Conservation (phyloP, 1,140 invertebrate genomes). For the Holcopasites calliopsidis region DNA sequence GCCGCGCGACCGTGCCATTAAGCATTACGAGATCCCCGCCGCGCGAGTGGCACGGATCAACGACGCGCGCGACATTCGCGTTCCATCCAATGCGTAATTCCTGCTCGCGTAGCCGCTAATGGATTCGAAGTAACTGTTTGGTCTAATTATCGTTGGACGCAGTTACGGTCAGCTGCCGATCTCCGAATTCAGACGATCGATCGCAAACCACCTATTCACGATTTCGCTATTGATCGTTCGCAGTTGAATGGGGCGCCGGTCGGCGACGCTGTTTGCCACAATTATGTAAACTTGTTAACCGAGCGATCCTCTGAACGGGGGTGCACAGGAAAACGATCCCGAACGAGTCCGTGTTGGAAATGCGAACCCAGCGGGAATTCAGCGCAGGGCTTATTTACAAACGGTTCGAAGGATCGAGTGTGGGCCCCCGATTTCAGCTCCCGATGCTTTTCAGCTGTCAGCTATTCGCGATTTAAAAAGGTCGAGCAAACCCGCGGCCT, state of each 20-base stretch:
- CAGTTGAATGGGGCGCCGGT: too few relatives aligned
- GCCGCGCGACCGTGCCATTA: not conserved
- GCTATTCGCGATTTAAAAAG: not conserved
- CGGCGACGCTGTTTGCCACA: not conserved
- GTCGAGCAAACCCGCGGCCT: not conserved
- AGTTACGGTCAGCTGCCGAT: not conserved
- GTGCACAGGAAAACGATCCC: too few relatives aligned
- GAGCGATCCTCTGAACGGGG: not conserved
- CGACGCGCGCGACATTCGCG: conserved; percentile 5
- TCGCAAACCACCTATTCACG: not conserved
- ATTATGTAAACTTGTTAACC: not conserved
- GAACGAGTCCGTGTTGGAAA: not conserved
- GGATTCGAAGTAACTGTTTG: conserved; percentile 42
- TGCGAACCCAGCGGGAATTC: not conserved
- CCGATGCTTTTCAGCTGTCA: not conserved
- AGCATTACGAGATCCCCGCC: not conserved
- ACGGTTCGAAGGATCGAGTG: not conserved
- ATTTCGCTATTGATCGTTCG: not conserved
- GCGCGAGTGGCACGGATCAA: not conserved
- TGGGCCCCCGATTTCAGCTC: not conserved
- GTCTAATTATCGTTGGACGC: conserved; percentile 21
- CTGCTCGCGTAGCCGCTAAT: conserved; percentile 24
- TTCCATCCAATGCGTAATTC: conserved; percentile 23
- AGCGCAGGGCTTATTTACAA: conserved; percentile 3
- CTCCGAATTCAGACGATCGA: not conserved